Evolutionary conservation across 2,113 vertebrate genomes (phyloP).

Genomic region (Zosterops hypoxanthus): DNA sequence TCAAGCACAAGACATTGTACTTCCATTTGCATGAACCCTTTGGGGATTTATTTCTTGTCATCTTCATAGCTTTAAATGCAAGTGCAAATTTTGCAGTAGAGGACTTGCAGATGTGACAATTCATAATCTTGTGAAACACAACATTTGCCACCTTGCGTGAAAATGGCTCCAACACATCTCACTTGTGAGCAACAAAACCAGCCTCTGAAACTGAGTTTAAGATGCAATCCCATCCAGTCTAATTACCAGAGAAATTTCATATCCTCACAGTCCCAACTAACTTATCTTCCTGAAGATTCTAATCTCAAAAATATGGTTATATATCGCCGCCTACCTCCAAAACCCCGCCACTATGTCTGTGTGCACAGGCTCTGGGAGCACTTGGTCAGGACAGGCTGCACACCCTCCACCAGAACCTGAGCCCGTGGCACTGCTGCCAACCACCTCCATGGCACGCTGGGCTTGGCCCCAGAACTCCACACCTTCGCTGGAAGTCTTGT

Average conservation of each 20-base stretch:
- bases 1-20: background rate
- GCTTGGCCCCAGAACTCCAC: background rate
- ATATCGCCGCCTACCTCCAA: slow-evolving; percentile 52
- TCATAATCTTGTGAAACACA: background rate
- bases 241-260: background rate
- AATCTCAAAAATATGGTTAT: slow-evolving; percentile 61
- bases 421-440: background rate
- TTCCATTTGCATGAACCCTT: background rate
- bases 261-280: background rate
- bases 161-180: background rate
- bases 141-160: background rate
- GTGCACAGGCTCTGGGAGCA: background rate
- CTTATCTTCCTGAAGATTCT: slow-evolving; percentile 2
- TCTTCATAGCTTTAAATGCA: background rate
- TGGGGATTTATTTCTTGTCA: background rate
- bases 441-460: background rate
- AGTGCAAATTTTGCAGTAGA: background rate
- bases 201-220: background rate
- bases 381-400: background rate
- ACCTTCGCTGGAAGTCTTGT: background rate
- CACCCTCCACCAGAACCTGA: background rate
- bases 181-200: background rate
- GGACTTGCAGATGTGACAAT: background rate
- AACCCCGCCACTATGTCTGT: slow-evolving; percentile 35
- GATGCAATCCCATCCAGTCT: background rate